Base-by-base conservation (phyloP, 2,113 vertebrate genomes). In the Oryzias woworae region DNA sequence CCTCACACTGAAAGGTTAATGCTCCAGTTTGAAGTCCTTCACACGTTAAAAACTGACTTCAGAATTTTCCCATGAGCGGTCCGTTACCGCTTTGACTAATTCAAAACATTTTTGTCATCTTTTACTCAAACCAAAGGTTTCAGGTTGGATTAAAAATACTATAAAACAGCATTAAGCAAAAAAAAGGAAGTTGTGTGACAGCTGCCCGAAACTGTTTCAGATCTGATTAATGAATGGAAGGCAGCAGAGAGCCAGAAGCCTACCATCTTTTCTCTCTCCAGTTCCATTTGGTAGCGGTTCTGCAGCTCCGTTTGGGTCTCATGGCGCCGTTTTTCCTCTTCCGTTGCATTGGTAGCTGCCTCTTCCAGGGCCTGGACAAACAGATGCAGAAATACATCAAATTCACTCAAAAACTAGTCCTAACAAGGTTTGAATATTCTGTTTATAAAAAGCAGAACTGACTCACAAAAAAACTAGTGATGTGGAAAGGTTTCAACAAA, bases 201-300 rank as follows among this genome's bases (percentile, higher is more conserved):
- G 44, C 8, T 10, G 44, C 5, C 4, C 5, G 4, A 17, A 45
- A 26, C 10, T 10, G 6, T 43, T 20, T 12, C 36, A 5, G 42
- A 20, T 23, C 18, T 18, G 17, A 56, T 41, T 5, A 46, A 46
- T 46, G 44, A 46, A 46, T 17, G 44, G 14, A 46, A 20, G 24
- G 2, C 16, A 4, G 14, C 16, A 22, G 13, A 26, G 10, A 28
- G 31, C 0, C 1, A 16, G 22, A 12, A 2, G 66, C 52, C 0
- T 78, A 96, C 97, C 89, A 92, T 92, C 84, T 97, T 96, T 82
- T 99, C 96, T 69, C 93, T 93, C 84, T 97, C 96, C 83, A 99
- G 91, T 80, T 98, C 97, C 16, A 83, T 74, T 77, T 80, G 92
- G 92, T 96, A 98, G 22, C 93, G 92, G 77, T 97, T 94, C 82